A percentile compares a stretch with the other conserved stretches of the same genome.
Evolutionary conservation across 2,113 vertebrate species (phyloP).

Genomic region (Tachuris rubrigastra): DNA sequence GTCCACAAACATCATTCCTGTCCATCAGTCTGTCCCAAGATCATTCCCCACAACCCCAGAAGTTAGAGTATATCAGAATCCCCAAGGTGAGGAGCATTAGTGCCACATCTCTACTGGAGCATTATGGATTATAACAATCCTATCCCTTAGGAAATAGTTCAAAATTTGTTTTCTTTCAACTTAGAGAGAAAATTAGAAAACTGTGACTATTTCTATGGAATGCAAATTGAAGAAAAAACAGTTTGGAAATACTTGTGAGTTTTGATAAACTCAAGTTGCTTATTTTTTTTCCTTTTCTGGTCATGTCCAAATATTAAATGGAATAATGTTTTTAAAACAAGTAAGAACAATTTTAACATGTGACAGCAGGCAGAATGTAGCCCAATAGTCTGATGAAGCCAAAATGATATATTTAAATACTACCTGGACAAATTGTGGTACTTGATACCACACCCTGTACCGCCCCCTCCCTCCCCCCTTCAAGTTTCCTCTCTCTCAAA

Average conservation of each 20-base stretch:
- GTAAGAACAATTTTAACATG: neutral
- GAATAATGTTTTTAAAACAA: neutral
- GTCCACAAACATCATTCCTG: accelerated
- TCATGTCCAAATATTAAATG: neutral
- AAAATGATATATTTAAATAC: neutral
- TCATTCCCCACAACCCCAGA: accelerated
- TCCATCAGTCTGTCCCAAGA: neutral
- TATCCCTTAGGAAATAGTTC: neutral
- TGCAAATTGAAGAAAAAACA: neutral
- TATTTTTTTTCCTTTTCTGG: neutral
- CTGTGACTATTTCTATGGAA: neutral
- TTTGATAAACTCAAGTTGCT: neutral
- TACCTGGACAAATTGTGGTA: neutral
- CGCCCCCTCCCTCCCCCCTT: neutral
- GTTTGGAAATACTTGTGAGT: neutral
- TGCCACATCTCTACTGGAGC: neutral
- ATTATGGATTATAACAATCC: neutral
- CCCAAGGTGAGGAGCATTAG: neutral
- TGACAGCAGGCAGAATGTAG: neutral
- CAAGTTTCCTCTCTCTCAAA: neutral
- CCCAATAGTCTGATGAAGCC: neutral
- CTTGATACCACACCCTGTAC: neutral
- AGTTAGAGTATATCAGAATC: neutral
- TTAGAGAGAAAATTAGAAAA: neutral
- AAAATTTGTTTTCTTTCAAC: neutral